Base-by-base conservation (phyloP, 2,113 vertebrate species). In the Austrofundulus limnaeus region DNA sequence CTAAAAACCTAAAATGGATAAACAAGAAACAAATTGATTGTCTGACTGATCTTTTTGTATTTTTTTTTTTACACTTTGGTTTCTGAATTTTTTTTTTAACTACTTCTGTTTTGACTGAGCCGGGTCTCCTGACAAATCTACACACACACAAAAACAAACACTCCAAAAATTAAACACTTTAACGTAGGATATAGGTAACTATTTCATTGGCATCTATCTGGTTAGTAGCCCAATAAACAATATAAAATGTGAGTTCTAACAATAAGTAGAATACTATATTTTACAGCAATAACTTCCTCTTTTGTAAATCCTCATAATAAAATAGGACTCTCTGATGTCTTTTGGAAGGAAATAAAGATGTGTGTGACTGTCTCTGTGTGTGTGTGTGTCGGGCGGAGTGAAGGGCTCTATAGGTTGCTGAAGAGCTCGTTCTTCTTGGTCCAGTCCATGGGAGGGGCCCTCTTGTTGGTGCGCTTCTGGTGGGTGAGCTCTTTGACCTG, bases 341-440 rank as follows among this genome's bases (percentile, higher is more conserved):
- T 17, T 25, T 5, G 42, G 39, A 52, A 61, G 39, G 41, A 49
- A 52, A 38, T 39, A 45, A 66, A 64, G 41, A 68, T 56, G 15
- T 55, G 15, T 66, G 65, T 69, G 53, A n/a, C n/a, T n/a, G n/a
- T n/a, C n/a, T n/a, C n/a, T n/a, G n/a, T 59, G 53, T 61, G 63
- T 53, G 20, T 41, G 48, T 42, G 64, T 71, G 19, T 24, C 11
- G 10, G 25, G 69, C 41, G 54, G 53, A 19, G 19, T n/a, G 47
- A 53, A 42, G 38, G 11, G 1, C 2, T 75, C 84, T 93, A 99
- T 88, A 99, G 93, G 81, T 97, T 99, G 89, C 97, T 95, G 83
- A 99, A 99, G 57, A 99, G 95, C 87, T 98, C 96, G 0, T 98
- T 98, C 88, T 98, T 96, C 95, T 97, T 98, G 94, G 94, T 98